These are phyloP conservation scores for Tetropium fuscum DNA, from an alignment of 2,888 invertebrate species.

Conservation along the genomic window DNA sequence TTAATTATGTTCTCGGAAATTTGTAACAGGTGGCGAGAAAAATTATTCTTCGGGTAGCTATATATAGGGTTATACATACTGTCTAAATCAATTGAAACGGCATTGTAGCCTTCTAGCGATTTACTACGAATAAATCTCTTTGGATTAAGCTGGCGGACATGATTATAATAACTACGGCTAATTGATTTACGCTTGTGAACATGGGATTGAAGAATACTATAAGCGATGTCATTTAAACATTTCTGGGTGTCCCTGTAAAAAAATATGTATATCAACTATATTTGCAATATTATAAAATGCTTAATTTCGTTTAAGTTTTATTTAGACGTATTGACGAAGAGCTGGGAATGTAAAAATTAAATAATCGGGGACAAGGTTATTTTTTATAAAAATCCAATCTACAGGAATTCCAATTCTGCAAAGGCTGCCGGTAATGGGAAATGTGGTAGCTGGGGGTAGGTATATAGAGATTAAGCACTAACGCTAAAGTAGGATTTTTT, in stretches of 20 bases:
- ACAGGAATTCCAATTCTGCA: too few species aligned
- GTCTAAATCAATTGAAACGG: slow-evolving; percentile 27
- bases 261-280: too few species aligned
- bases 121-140: slow-evolving; percentile 5
- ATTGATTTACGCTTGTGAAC: background rate
- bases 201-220: slow-evolving; percentile 1
- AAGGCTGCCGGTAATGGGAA: too few species aligned
- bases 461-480: too few species aligned
- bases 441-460: too few species aligned
- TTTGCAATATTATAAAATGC: too few species aligned
- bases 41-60: background rate
- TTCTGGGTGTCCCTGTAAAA: slow-evolving; percentile 21
- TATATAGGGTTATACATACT: slow-evolving; percentile 33
- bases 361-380: too few species aligned
- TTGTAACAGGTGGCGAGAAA: slow-evolving; percentile 25
- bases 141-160: background rate
- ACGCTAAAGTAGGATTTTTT: too few species aligned
- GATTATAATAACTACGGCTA: slow-evolving; percentile 1
- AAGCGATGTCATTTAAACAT: background rate
- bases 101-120: slow-evolving; percentile 13
- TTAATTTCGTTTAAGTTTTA: too few species aligned
- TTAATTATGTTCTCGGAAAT: slow-evolving; percentile 22
- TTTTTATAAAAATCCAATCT: too few species aligned
- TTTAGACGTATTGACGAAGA: too few species aligned
- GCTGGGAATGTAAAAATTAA: too few species aligned